These are phyloP conservation scores for Garra rufa DNA, from an alignment of 2,113 vertebrate genomes.

Conservation along the genomic window DNA sequence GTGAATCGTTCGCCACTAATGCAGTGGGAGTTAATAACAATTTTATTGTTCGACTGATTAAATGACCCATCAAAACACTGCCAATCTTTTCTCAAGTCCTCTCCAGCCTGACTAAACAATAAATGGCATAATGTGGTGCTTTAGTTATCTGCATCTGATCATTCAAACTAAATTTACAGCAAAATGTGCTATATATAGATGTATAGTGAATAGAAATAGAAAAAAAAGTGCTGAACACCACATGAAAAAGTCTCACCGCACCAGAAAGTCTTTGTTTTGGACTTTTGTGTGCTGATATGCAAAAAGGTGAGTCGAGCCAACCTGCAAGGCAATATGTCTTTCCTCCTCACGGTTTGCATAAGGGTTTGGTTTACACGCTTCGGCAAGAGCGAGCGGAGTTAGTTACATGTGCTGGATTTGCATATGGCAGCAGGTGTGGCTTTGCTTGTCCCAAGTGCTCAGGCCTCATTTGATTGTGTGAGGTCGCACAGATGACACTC, in stretches of 20 bases:
- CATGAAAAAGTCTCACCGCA: neutral
- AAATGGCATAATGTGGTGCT: conserved; percentile 1
- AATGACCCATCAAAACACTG: conserved; percentile 21
- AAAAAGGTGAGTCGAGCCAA: neutral
- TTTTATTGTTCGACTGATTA: conserved; percentile 32
- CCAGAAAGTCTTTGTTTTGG: neutral
- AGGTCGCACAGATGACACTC: neutral
- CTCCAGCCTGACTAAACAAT: neutral
- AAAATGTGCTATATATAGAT: neutral
- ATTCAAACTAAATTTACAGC: neutral
- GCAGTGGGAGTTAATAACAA: conserved; percentile 10
- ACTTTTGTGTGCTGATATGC: neutral
- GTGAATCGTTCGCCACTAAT: conserved; percentile 1
- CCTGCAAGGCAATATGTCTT: neutral
- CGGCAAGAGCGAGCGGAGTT: neutral
- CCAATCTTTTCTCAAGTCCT: conserved; percentile 30
- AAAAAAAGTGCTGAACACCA: neutral
- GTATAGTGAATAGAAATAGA: neutral
- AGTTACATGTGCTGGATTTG: conserved; percentile 36
- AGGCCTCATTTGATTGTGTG: conserved; percentile 14
- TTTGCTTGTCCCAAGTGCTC: conserved; percentile 31
- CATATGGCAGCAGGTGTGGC: conserved; percentile 41
- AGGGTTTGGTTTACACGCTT: conserved; percentile 10
- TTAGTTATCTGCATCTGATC: neutral
- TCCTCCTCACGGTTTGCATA: conserved; percentile 19